Percentiles rank a stretch among this genome's conserved stretches.
Conservation (phyloP, 2,113 vertebrate genomes). For the Rhinichthys klamathensis region DNA sequence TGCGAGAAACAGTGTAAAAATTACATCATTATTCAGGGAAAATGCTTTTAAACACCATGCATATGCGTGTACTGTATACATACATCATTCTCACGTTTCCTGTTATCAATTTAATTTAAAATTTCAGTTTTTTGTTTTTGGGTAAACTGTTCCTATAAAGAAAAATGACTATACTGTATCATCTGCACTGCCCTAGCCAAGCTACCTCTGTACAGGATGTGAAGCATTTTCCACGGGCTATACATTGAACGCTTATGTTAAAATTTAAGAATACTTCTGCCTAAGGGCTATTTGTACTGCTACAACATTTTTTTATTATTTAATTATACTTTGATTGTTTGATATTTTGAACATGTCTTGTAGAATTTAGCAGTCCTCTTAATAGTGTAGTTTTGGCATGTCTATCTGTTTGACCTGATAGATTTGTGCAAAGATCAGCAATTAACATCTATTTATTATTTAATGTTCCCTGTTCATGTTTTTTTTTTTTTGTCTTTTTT, state of each 20-base stretch:
- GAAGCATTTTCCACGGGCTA: constrained; percentile 35
- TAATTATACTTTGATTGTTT: constrained; percentile 33
- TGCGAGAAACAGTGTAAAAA: not conserved
- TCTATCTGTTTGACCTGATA: not conserved
- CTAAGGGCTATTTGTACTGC: constrained; percentile 2
- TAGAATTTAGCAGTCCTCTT: not conserved
- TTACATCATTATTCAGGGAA: not conserved
- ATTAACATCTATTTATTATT: not conserved
- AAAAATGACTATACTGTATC: constrained; percentile 4
- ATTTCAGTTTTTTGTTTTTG: not conserved
- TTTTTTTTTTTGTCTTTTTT: too few species aligned
- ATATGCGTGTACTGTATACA: not conserved
- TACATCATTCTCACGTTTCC: not conserved
- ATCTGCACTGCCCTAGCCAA: constrained; percentile 53
- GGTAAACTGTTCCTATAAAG: not conserved
- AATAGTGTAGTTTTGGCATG: not conserved
- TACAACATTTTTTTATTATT: not conserved
- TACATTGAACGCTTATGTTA: not conserved
- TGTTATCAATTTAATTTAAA: not conserved
- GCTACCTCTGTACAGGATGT: constrained; percentile 58
- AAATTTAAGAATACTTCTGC: constrained; percentile 15
- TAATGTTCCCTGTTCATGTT: constrained; percentile 4
- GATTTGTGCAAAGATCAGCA: constrained; percentile 13
- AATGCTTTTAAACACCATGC: not conserved
- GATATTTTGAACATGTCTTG: constrained; percentile 7